phyloP scores from a whole-genome alignment of 1,140 invertebrate genomes.

The Ectropis grisescens region DNA sequence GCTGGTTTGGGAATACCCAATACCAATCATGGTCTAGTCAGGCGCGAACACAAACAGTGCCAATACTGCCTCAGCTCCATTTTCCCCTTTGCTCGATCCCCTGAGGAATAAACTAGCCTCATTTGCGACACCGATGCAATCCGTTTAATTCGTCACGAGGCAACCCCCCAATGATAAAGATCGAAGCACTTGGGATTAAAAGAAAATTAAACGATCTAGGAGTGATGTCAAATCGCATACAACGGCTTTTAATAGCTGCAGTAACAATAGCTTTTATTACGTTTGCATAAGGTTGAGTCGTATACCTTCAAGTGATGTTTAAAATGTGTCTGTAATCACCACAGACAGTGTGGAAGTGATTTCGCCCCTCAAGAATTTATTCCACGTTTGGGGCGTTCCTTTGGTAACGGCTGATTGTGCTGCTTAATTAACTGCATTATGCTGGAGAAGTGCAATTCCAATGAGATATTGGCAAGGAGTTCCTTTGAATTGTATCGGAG shows the following conservation, averaged over 20 bases:
- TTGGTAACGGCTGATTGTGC: constrained; percentile 53
- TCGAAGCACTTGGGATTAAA: constrained; percentile 63
- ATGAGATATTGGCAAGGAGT: too few species aligned
- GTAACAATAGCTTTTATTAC: too few species aligned
- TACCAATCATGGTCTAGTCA: constrained; percentile 15
- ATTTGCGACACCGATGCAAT: constrained; percentile 63
- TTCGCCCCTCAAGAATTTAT: constrained; percentile 49
- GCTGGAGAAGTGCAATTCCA: constrained; percentile 4
- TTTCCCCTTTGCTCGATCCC: constrained; percentile 27
- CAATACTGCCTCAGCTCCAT: constrained; percentile 29
- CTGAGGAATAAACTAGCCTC: constrained; percentile 57
- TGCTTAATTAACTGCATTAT: constrained; percentile 55
- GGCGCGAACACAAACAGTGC: constrained; percentile 39
- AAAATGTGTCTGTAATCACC: too few species aligned
- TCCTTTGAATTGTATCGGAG: too few species aligned
- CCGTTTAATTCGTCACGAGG: constrained; percentile 59
- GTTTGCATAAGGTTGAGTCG: too few species aligned
- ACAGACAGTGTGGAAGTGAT: constrained; percentile 32
- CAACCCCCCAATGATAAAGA: constrained; percentile 56
- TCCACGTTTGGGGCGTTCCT: constrained; percentile 54
- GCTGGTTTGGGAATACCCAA: too few species aligned
- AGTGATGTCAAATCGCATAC: constrained; percentile 37
- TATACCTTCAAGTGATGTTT: too few species aligned
- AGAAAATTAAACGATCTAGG: constrained; percentile 62
- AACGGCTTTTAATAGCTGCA: constrained; percentile 9